These are phyloP conservation scores for Neolamprologus caudopunctatus DNA, from an alignment of 2,113 vertebrate genomes.

Conservation along the genomic window DNA sequence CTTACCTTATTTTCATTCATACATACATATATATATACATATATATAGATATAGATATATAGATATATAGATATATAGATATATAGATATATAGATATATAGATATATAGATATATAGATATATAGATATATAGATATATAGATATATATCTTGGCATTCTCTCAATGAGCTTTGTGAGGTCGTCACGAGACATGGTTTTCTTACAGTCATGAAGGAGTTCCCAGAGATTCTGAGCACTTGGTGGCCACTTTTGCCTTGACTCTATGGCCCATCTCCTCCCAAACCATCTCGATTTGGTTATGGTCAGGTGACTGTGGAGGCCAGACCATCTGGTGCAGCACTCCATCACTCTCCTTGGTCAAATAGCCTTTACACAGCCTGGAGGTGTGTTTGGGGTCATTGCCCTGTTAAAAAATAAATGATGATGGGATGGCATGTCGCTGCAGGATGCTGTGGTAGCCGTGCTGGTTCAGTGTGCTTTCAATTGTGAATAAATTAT, in stretches of 20 bases:
- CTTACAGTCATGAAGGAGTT: neutral
- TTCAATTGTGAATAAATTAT: neutral
- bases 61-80: accelerated
- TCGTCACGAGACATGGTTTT: neutral
- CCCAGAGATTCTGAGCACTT: neutral
- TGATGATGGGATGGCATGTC: neutral
- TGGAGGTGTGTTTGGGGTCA: neutral
- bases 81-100: too few relatives aligned
- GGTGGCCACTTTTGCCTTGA: neutral
- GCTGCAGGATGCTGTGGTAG: neutral
- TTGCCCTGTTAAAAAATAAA: neutral
- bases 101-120: neutral
- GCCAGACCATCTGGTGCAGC: neutral
- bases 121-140: too few relatives aligned
- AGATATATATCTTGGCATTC: neutral
- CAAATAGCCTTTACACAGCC: neutral
- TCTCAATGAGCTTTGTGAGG: neutral
- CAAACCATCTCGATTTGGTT: neutral
- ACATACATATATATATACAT: accelerated
- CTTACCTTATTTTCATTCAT: neutral
- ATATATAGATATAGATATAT: too few relatives aligned
- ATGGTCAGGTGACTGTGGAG: neutral
- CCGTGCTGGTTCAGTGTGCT: neutral
- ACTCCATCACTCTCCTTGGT: neutral
- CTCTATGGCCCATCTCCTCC: neutral